Evolutionary conservation across 35 echinoderm and acorn worm genomes (phyloP).

Genomic region (Chiridota heheva): DNA sequence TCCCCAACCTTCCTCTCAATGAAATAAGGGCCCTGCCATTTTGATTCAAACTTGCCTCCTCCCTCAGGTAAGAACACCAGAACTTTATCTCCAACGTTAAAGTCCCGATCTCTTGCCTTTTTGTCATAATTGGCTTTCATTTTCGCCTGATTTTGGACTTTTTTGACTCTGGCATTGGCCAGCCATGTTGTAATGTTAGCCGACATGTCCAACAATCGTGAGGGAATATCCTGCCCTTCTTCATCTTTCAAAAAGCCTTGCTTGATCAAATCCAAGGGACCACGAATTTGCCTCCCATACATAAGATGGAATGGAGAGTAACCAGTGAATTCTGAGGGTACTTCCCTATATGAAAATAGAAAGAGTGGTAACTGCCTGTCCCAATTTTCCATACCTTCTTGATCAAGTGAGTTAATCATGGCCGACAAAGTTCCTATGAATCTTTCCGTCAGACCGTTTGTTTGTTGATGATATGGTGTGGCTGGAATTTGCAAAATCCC

Average conservation of each 20-base stretch:
- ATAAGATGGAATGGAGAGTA: neutral
- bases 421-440: neutral
- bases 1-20: constrained; percentile 21
- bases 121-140: constrained; percentile 46
- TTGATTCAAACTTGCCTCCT: constrained; percentile 28
- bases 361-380: neutral
- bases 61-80: constrained; percentile 29
- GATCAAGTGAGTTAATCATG: neutral
- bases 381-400: neutral
- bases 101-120: constrained; percentile 13
- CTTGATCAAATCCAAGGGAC: neutral
- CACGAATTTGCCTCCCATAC: neutral
- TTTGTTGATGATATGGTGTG: neutral
- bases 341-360: constrained; percentile 27
- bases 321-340: neutral
- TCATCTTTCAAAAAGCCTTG: neutral
- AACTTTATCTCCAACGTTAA: constrained; percentile 43
- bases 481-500: neutral
- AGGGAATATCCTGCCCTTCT: neutral
- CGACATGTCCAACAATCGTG: constrained; percentile 1
- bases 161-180: neutral
- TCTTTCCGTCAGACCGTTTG: constrained; percentile 1
- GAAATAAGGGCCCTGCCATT: constrained; percentile 42
- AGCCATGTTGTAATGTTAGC: constrained; percentile 16
- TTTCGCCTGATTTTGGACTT: neutral